These are phyloP conservation scores for Plestiodon gilberti DNA, from an alignment of 2,113 vertebrate genomes.

Conservation along the genomic window DNA sequence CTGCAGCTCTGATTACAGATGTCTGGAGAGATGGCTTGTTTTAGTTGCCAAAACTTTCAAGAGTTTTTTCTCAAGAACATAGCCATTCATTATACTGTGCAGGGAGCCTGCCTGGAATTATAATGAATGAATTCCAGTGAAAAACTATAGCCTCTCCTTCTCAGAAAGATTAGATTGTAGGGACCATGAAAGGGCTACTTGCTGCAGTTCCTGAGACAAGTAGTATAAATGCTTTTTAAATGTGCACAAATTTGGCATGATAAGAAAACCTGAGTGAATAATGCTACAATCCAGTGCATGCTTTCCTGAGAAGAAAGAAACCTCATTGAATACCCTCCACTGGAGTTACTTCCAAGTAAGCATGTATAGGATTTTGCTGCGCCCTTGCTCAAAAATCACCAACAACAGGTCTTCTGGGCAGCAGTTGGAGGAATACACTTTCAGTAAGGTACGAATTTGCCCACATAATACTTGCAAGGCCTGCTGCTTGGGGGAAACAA, in stretches of 20 bases:
- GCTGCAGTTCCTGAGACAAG: neutral
- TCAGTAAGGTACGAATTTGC: neutral
- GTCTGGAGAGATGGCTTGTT: slow-evolving; percentile 22
- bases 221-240: slow-evolving; percentile 7
- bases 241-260: neutral
- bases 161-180: slow-evolving; percentile 18
- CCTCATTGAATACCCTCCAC: no score
- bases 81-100: neutral
- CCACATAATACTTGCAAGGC: neutral
- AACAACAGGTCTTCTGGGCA: neutral
- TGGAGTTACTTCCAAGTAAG: neutral
- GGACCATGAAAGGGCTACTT: neutral
- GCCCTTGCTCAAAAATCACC: neutral
- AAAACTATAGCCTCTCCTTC: neutral
- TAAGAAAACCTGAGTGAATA: neutral
- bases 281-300: neutral
- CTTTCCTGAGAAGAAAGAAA: no score
- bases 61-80: slow-evolving; percentile 11
- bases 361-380: neutral
- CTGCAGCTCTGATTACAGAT: slow-evolving; percentile 33
- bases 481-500: neutral
- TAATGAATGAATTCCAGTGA: neutral
- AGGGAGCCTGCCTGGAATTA: neutral
- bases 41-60: slow-evolving; percentile 6
- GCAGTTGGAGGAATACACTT: neutral